These are phyloP conservation scores for Laupala kohalensis DNA, from an alignment of 1,140 invertebrate species.

Conservation along the genomic window DNA sequence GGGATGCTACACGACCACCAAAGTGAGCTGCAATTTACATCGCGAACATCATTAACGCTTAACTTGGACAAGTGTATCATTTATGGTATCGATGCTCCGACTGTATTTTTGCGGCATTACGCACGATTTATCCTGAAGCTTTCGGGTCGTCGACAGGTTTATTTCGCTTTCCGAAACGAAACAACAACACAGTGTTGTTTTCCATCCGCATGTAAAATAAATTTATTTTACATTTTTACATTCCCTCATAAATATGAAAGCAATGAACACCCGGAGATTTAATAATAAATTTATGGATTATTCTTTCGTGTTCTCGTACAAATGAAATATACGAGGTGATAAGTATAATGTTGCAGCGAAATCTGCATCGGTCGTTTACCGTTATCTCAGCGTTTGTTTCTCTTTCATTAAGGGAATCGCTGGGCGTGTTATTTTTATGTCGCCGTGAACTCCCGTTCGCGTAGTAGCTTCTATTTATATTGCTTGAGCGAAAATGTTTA, in stretches of 20 bases:
- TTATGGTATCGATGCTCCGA: too few species aligned
- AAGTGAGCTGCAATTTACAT: too few species aligned
- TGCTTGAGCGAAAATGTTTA: not conserved
- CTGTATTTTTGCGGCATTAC: not conserved
- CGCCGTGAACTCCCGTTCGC: not conserved
- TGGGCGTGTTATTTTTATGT: not conserved
- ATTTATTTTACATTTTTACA: not conserved
- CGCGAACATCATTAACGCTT: too few species aligned
- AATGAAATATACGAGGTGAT: not conserved
- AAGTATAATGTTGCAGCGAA: not conserved
- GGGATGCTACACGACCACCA: too few species aligned
- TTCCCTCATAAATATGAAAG: not conserved
- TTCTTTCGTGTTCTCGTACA: not conserved
- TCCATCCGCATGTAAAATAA: not conserved
- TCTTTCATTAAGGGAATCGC: not conserved
- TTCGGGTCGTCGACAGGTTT: not conserved
- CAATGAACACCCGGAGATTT: not conserved
- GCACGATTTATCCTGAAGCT: not conserved
- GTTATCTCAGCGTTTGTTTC: not conserved
- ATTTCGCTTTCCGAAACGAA: not conserved
- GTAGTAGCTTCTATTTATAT: not conserved
- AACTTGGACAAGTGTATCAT: not conserved
- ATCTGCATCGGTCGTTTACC: not conserved
- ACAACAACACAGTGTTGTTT: not conserved
- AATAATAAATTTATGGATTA: not conserved